Evolutionary conservation across 2,113 vertebrate species (phyloP), one percentile per base, ranked within the genome.

Genomic region (Callionymus lyra): DNA sequence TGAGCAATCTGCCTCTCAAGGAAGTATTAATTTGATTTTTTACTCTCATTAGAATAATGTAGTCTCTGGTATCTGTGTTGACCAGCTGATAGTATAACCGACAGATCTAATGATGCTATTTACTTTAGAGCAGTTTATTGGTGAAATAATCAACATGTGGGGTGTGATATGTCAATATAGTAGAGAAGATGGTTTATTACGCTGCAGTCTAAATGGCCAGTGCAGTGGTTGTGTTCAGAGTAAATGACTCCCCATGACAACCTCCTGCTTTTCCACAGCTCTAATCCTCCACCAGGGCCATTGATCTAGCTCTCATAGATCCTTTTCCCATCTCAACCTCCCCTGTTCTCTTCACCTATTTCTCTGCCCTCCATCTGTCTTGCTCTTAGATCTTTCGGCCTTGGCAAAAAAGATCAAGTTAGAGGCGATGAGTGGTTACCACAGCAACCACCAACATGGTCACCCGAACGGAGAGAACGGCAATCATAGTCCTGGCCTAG

Each of bases 361-460:
- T 53, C 50, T 60, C 10, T 51, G 1, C 41, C 49, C 12, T 41
- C 21, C 34, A 14, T 56, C 51, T 47, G 31, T 50, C 31, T 27
- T 37, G 18, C 44, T 42, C 62, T 46, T 64, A 97, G 94, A 94
- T 84, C 82, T 98, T 63, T 92, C 93, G 1, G 91, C 91, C 44
- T 90, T 96, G 57, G 91, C 91, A 79, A 98, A 98, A 84, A 98
- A 97, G 87, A 96, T 98, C 82, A 98, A 98, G 82, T 76, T 98
- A 77, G 94, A 98, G 87, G 92, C 91, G 21, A 89, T 97, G 87
- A 91, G 86, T 58, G 82, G 87, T 84, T 97, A 93, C 82, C 90
- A 93, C 54, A 87, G 88, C 77, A 90, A 83, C 85, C 92, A 89
- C 54, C 92, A 92, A 65, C 94, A 93, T 53, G 87, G 90, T 57